phyloP scores from a whole-genome alignment of 2,888 invertebrate species.

The Caradrina clavipalpis region DNA sequence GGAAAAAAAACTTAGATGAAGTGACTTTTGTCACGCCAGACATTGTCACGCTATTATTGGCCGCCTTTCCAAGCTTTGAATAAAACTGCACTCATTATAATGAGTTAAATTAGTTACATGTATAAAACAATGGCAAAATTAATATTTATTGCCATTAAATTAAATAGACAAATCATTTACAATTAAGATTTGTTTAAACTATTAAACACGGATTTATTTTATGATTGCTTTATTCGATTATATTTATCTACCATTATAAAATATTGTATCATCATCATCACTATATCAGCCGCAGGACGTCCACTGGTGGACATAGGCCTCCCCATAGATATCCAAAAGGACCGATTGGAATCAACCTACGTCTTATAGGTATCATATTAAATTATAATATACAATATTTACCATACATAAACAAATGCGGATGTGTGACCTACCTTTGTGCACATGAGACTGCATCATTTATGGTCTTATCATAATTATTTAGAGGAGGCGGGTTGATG shows the following conservation, averaged over 20 bases:
- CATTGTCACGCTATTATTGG: conserved; percentile 66
- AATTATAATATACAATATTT: conserved; percentile 54
- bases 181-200: neutral
- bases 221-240: too few species aligned
- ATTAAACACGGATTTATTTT: conserved; percentile 2
- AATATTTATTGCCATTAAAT: neutral
- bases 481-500: conserved; percentile 74
- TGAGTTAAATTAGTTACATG: neutral
- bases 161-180: conserved; percentile 13
- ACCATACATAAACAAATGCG: conserved; percentile 51
- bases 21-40: conserved; percentile 74
- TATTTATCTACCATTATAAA: neutral
- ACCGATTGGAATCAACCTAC: too few species aligned
- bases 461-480: conserved; percentile 76
- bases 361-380: too few species aligned
- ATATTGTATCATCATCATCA: too few species aligned
- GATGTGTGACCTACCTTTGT: conserved; percentile 56
- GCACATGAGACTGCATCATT: conserved; percentile 73
- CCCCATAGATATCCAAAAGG: too few species aligned
- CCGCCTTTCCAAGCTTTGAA: conserved; percentile 32
- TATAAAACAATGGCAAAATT: neutral
- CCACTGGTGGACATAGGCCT: too few species aligned
- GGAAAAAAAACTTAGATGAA: conserved; percentile 64
- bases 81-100: conserved; percentile 52
- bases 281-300: too few species aligned